Conservation (phyloP, 2,113 vertebrate genomes). For the Saccopteryx leptura region DNA sequence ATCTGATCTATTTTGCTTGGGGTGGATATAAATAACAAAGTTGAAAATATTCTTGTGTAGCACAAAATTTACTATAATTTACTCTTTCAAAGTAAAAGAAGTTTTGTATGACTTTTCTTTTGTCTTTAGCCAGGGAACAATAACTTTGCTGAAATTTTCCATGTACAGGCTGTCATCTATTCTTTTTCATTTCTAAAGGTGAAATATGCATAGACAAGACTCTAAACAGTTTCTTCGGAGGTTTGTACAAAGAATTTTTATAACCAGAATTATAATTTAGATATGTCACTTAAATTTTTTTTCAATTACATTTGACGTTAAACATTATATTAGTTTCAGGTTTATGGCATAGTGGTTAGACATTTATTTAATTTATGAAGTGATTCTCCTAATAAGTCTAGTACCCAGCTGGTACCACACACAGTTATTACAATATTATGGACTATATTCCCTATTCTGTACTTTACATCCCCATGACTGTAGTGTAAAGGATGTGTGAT, state of each 20-base stretch:
- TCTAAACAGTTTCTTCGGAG: not conserved
- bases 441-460: not conserved
- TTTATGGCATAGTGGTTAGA: not conserved
- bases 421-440: not conserved
- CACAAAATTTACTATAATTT: not conserved
- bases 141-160: not conserved
- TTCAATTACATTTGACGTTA: not conserved
- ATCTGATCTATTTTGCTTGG: not conserved
- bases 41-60: not conserved
- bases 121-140: not conserved
- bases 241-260: not conserved
- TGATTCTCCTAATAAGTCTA: not conserved
- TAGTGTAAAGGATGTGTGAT: not conserved
- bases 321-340: not conserved
- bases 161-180: not conserved
- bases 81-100: not conserved
- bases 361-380: not conserved
- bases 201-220: not conserved
- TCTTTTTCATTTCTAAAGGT: constrained; percentile 17
- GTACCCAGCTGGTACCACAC: not conserved
- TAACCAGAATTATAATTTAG: not conserved
- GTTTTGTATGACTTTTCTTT: not conserved
- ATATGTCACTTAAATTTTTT: not conserved
- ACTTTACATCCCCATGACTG: not conserved
- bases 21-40: not conserved